Evolutionary conservation across 2,113 vertebrate species (phyloP), one percentile per base, ranked within the genome.

Genomic region (Reinhardtius hippoglossoides): DNA sequence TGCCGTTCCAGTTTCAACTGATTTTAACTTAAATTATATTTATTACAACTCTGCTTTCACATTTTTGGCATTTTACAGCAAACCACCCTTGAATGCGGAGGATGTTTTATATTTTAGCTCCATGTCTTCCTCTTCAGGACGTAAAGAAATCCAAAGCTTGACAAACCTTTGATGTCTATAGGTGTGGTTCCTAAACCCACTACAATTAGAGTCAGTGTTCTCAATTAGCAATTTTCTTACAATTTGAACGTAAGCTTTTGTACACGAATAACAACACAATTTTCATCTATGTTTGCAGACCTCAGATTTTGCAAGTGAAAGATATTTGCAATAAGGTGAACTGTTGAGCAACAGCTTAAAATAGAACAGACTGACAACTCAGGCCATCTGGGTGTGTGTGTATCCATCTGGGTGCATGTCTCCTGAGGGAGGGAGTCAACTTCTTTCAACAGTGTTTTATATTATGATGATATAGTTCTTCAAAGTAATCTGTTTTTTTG

Each of bases 361-460:
- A 72, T 50, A 68, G 71, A 87, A 83, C 78, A 88, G 62, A 76
- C 66, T 76, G 72, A 71, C 66, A 79, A 75, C 63, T 76, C 67
- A 69, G 81, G 67, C 83, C 83, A 88, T 91, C 87, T 91, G 81
- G 81, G 81, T 83, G 71, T 76, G 61, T 82, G 82, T 69, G 76
- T 67, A 73, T 86, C 78, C 76, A 89, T 86, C 87, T 90, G 85
- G 86, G 86, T 81, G 84, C 74, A 76, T 55, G 76, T 84, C 71
- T 86, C 87, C 74, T 83, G 66, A 84, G 76, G 79, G 71, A 86
- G 50, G 35, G 54, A 84, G 59, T 84, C 67, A 82, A 86, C 79
- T 71, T 80, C 81, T 77, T 50, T 79, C 76, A 75, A 71, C 64
- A 80, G 78, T 27, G 70, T 42, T 66, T 61, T 46, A 81, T 65